These are phyloP conservation scores for Ochlodes sylvanus DNA, from an alignment of 2,888 invertebrate genomes.

Conservation along the genomic window DNA sequence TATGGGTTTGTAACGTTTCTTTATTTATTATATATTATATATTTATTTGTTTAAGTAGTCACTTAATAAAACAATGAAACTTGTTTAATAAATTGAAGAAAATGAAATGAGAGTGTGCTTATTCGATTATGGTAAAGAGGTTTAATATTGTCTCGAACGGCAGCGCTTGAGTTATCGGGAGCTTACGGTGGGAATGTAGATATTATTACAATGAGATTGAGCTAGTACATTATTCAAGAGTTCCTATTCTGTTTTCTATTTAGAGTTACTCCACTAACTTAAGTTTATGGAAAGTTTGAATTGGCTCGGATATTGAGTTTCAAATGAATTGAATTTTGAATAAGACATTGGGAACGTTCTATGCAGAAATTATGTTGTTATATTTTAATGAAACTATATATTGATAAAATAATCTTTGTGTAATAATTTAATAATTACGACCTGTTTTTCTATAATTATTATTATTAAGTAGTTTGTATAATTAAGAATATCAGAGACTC, in stretches of 20 bases:
- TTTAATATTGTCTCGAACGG: slow-evolving; percentile 31
- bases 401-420: too few species aligned
- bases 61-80: slow-evolving; percentile 1
- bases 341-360: not conserved
- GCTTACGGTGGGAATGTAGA: slow-evolving; percentile 24
- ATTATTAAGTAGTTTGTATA: too few species aligned
- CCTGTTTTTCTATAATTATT: too few species aligned
- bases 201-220: slow-evolving; percentile 33
- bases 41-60: too few species aligned
- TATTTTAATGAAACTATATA: too few species aligned
- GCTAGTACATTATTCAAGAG: slow-evolving; percentile 33
- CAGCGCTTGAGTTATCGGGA: slow-evolving; percentile 24
- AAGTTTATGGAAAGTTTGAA: slow-evolving; percentile 5
- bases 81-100: slow-evolving; percentile 9
- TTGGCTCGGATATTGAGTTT: too few species aligned
- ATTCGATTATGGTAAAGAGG: slow-evolving; percentile 36
- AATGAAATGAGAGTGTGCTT: slow-evolving; percentile 30
- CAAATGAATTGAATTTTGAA: not conserved
- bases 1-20: too few species aligned
- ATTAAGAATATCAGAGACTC: too few species aligned
- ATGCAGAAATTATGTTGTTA: too few species aligned
- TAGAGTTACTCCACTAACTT: not conserved
- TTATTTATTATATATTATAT: too few species aligned
- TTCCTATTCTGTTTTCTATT: slow-evolving; percentile 13
- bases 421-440: too few species aligned